Base-by-base conservation (phyloP, 1,140 invertebrate genomes). In the Aphelenchoides fujianensis region DNA sequence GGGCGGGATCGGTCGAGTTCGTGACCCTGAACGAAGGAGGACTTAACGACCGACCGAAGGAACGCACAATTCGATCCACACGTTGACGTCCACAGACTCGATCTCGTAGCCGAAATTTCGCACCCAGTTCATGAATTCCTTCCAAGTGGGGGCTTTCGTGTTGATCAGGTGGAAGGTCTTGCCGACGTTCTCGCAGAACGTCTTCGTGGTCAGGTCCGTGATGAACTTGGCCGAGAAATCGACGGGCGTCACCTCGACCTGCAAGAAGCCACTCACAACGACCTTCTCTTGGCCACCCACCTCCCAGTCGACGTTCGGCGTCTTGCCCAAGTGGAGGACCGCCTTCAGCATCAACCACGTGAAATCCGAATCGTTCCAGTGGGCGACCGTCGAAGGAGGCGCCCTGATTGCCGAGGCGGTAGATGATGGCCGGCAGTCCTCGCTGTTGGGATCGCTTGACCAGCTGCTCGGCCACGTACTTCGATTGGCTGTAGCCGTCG, bases 391-490 rank as follows among this genome's bases (percentile, higher is more conserved):
- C 66, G 1, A 55, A 64, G 3, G 71, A 59, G 31, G 74, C 69
- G 16, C 61, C 59, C 36, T 86, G 74, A 73, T 83, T 86, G 77
- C 88, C 87, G 78, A 87, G 83, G 75, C 87, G 84, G 75, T 87
- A 88, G 48, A 88, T 86, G 41, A 84, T 83, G 19, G 82, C 83
- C 34, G 88, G 88, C 27, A 87, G 79, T 34, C 88, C 88, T 48
- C 83, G 79, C 41, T 81, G 71, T 59, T 77, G 76, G 1, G 87
- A 87, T 71, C 75, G 31, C 77, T 61, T 48, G 23, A 88, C 82
- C 19, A 88, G 75, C 66, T 87, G 85, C 76, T 88, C 88, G 23
- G 87, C 85, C 9, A 88, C 85, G 86, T 87, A 88, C 76, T 88
- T 88, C 7, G 84, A 85, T 77, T 88, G 87, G 5, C 83, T 85